A percentile compares a stretch with the other conserved stretches of the same genome.
phyloP scores from a whole-genome alignment of 2,113 vertebrate species.

The Phrynocephalus versicolor region DNA sequence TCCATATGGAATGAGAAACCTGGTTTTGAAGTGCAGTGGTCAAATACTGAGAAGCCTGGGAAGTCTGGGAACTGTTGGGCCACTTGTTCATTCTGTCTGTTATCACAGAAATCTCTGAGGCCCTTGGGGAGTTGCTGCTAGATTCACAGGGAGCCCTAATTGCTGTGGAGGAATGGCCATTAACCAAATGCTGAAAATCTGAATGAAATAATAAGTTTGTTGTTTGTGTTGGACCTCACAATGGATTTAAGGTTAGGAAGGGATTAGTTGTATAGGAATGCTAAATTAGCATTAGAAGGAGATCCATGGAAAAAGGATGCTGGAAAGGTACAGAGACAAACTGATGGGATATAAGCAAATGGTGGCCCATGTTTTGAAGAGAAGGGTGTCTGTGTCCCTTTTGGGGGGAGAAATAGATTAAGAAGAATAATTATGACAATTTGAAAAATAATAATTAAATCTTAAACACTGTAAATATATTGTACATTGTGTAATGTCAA shows the following conservation, averaged over 20 bases:
- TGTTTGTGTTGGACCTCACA: not conserved
- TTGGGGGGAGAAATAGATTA: not conserved
- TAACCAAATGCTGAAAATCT: not conserved
- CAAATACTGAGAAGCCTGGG: not conserved
- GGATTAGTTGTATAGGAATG: not conserved
- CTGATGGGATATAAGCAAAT: not conserved
- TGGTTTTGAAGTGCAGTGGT: not conserved
- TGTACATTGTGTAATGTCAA: rapidly evolving
- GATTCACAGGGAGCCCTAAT: not conserved
- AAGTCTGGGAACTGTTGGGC: not conserved
- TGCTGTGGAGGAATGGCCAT: not conserved
- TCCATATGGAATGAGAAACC: not conserved
- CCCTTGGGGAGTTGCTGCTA: not conserved
- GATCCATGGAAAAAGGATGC: not conserved
- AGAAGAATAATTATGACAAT: not conserved
- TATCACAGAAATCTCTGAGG: not conserved
- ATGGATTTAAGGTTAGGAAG: not conserved
- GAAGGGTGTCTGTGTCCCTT: not conserved
- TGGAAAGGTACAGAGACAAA: not conserved
- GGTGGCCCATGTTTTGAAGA: not conserved
- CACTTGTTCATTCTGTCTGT: not conserved
- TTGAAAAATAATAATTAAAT: not conserved
- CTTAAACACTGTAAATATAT: not conserved
- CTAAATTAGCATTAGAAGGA: not conserved
- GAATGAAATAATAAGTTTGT: not conserved